Percentiles rank a stretch among this genome's conserved stretches.
phyloP scores from a whole-genome alignment of 1,140 invertebrate genomes.

The Metaphire vulgaris region DNA sequence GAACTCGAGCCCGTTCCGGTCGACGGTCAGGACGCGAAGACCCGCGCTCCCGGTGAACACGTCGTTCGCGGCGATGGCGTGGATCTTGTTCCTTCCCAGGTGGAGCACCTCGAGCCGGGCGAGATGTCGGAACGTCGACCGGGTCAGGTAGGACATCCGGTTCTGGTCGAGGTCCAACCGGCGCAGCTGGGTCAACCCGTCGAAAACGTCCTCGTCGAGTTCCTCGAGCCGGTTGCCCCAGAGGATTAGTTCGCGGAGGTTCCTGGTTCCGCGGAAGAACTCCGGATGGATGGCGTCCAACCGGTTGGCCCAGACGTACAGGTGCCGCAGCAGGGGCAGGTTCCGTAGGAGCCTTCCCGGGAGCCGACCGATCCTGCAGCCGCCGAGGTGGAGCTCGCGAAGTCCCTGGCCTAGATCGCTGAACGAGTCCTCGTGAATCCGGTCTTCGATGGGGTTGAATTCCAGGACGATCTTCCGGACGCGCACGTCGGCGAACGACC shows the following conservation, averaged over 20 bases:
- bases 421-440: constrained; percentile 17
- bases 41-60: constrained; percentile 64
- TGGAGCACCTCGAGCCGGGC: constrained; percentile 60
- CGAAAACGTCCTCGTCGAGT: constrained; percentile 14
- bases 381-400: constrained; percentile 19
- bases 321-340: constrained; percentile 2
- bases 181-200: constrained; percentile 15
- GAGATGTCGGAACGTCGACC: constrained; percentile 17
- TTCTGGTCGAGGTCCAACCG: constrained; percentile 23
- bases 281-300: constrained; percentile 2
- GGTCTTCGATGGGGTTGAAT: constrained; percentile 23
- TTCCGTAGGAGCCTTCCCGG: background rate
- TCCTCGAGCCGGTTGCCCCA: constrained; percentile 19
- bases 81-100: constrained; percentile 63
- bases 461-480: constrained; percentile 25
- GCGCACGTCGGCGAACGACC: background rate
- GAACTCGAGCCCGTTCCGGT: constrained; percentile 65
- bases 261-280: constrained; percentile 10
- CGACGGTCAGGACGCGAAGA: constrained; percentile 61
- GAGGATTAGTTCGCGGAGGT: constrained; percentile 19
- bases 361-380: constrained; percentile 8
- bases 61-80: constrained; percentile 58
- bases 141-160: constrained; percentile 1
- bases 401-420: background rate
- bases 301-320: constrained; percentile 19